Percentiles rank a stretch among this genome's conserved stretches.
Conservation (phyloP, 2,113 vertebrate species). For the Prunella fulvescens region DNA sequence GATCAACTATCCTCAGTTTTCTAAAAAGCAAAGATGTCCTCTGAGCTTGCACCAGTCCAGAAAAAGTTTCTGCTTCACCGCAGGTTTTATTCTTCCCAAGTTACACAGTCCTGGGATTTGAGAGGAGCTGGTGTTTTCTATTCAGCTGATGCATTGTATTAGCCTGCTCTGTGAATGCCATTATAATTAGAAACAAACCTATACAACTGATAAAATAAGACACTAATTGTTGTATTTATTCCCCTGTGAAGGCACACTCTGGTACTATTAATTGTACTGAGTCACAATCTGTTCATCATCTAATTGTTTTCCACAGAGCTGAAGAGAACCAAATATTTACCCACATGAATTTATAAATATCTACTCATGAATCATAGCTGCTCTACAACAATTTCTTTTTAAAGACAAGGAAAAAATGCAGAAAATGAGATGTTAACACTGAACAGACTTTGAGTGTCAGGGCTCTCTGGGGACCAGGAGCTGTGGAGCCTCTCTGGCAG, state of each 20-base stretch:
- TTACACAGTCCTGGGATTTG: not conserved
- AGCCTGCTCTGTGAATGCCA: not conserved
- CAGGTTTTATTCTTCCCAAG: not conserved
- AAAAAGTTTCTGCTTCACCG: not conserved
- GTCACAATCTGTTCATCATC: conserved; percentile 56
- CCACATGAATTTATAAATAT: conserved; percentile 32
- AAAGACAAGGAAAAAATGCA: not conserved
- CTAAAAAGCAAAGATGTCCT: not conserved
- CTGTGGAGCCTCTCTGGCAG: not conserved
- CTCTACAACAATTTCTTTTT: not conserved
- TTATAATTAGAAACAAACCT: conserved; percentile 31
- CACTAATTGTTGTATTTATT: conserved; percentile 56
- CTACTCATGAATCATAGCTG: conserved; percentile 4
- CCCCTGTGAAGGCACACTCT: not conserved
- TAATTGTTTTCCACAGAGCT: conserved; percentile 26
- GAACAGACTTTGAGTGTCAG: not conserved
- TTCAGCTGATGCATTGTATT: not conserved
- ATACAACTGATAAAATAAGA: conserved; percentile 45
- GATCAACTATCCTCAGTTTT: not conserved
- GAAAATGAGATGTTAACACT: not conserved
- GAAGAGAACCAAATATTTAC: conserved; percentile 59
- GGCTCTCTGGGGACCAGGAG: not conserved
- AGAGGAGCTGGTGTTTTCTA: not conserved
- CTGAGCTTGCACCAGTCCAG: not conserved
- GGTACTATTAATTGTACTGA: conserved; percentile 44